These are phyloP conservation scores for Agrilus cyanescens DNA, from an alignment of 2,888 invertebrate species.

Conservation along the genomic window DNA sequence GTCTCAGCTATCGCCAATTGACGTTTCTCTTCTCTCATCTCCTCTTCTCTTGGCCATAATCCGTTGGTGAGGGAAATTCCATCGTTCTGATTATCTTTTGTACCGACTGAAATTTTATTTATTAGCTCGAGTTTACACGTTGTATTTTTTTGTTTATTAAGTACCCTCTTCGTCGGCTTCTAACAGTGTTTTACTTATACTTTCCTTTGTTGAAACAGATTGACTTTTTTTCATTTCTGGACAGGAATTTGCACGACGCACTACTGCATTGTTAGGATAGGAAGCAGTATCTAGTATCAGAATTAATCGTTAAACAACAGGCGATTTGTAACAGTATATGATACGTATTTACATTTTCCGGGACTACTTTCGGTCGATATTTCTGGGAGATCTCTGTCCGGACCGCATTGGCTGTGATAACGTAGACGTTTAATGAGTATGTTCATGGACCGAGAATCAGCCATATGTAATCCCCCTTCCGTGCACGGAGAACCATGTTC, in stretches of 20 bases:
- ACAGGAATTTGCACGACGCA: slow-evolving; percentile 53
- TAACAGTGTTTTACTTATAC: slow-evolving; percentile 26
- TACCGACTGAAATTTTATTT: background rate
- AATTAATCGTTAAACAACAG: background rate
- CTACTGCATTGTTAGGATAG: slow-evolving; percentile 26
- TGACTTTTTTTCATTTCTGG: slow-evolving; percentile 45
- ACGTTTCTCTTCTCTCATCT: slow-evolving; percentile 7
- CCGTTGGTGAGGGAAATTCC: slow-evolving; percentile 1
- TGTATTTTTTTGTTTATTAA: background rate
- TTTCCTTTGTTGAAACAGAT: slow-evolving; percentile 17
- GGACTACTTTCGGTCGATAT: slow-evolving; percentile 37
- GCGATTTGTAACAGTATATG: slow-evolving; percentile 2
- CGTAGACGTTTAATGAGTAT: slow-evolving; percentile 46
- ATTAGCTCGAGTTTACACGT: slow-evolving; percentile 1
- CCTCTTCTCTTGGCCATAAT: slow-evolving; percentile 1
- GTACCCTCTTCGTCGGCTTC: slow-evolving; percentile 33
- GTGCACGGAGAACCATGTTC: slow-evolving; percentile 43
- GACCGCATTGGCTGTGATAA: slow-evolving; percentile 51
- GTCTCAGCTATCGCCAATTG: slow-evolving; percentile 29
- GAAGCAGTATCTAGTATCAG: slow-evolving; percentile 8
- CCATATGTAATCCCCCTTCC: slow-evolving; percentile 49
- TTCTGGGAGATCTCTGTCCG: slow-evolving; percentile 32
- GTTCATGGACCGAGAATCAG: slow-evolving; percentile 43
- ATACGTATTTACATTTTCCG: slow-evolving; percentile 28
- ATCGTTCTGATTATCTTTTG: slow-evolving; percentile 6